phyloP scores from a whole-genome alignment of 2,888 invertebrate species.

The Eilema griseolum region DNA sequence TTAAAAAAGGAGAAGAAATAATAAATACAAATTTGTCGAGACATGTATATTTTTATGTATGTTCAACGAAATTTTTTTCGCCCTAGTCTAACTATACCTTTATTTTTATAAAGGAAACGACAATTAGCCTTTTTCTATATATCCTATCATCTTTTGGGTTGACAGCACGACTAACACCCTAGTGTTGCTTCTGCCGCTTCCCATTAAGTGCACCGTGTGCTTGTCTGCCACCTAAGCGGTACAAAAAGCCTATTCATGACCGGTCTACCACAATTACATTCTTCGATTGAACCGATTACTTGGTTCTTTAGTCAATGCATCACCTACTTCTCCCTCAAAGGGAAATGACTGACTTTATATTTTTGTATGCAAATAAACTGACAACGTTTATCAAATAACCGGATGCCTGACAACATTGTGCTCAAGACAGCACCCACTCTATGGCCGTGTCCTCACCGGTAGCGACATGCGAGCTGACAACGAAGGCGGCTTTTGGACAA shows the following conservation, averaged over 20 bases:
- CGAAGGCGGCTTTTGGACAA: not conserved
- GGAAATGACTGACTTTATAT: constrained; percentile 1
- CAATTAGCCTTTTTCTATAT: too few relatives aligned
- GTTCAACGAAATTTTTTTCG: not conserved
- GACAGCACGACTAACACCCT: too few relatives aligned
- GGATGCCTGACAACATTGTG: constrained; percentile 39
- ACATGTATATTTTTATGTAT: not conserved
- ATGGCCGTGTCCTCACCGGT: not conserved
- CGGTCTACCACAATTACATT: not conserved
- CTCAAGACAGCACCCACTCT: constrained; percentile 52
- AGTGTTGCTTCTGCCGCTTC: too few relatives aligned
- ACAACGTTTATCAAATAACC: constrained; percentile 29
- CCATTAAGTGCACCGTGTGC: too few relatives aligned
- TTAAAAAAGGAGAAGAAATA: not conserved
- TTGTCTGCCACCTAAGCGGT: too few relatives aligned
- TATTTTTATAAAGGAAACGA: too few relatives aligned
- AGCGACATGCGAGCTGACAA: not conserved
- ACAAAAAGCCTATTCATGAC: not conserved
- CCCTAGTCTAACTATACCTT: too few relatives aligned
- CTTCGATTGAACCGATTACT: not conserved
- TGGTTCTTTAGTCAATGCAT: not conserved
- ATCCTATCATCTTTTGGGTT: too few relatives aligned
- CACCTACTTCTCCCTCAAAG: not conserved
- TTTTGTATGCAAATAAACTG: constrained; percentile 28
- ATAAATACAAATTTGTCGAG: not conserved